Evolutionary conservation across 2,797 vertebrate species (phyloP).

Genomic region (Pseudochromis fuscus): DNA sequence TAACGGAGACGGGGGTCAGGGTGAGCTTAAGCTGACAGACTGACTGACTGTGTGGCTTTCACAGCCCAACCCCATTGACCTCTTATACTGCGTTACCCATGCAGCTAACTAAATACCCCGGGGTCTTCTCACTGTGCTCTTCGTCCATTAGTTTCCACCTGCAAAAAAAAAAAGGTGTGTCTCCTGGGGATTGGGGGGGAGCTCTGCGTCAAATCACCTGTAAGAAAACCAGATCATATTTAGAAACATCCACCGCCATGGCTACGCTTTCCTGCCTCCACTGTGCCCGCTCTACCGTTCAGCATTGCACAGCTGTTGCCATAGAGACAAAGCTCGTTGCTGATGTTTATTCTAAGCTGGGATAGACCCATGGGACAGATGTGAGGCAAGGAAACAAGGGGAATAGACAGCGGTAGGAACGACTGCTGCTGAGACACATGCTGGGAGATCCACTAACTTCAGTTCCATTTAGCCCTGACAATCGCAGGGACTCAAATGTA

Average conservation of each 20-base stretch:
- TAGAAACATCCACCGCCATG: constrained; percentile 31
- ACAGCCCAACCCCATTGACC: constrained; percentile 52
- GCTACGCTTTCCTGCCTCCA: constrained; percentile 17
- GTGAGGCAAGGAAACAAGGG: constrained; percentile 53
- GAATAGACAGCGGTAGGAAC: constrained; percentile 48
- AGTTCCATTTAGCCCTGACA: constrained; percentile 1
- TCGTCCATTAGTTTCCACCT: constrained; percentile 7
- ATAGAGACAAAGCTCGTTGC: constrained; percentile 81
- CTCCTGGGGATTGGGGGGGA: no score
- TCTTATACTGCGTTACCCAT: constrained; percentile 25
- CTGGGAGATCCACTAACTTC: background rate
- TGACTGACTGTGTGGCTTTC: constrained; percentile 60
- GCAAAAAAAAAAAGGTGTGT: background rate
- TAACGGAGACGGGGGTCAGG: constrained; percentile 59
- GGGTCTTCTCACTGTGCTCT: background rate
- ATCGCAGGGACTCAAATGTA: constrained; percentile 14
- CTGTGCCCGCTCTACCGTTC: constrained; percentile 41
- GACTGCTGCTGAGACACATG: background rate
- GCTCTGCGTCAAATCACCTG: constrained; percentile 32
- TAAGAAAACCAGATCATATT: constrained; percentile 31
- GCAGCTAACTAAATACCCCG: constrained; percentile 10
- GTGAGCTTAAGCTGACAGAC: constrained; percentile 63
- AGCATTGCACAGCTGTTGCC: constrained; percentile 77
- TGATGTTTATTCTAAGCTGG: constrained; percentile 82
- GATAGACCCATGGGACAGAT: constrained; percentile 76